Conservation (phyloP, 2,113 vertebrate species). For the Mionectes macconnelli region DNA sequence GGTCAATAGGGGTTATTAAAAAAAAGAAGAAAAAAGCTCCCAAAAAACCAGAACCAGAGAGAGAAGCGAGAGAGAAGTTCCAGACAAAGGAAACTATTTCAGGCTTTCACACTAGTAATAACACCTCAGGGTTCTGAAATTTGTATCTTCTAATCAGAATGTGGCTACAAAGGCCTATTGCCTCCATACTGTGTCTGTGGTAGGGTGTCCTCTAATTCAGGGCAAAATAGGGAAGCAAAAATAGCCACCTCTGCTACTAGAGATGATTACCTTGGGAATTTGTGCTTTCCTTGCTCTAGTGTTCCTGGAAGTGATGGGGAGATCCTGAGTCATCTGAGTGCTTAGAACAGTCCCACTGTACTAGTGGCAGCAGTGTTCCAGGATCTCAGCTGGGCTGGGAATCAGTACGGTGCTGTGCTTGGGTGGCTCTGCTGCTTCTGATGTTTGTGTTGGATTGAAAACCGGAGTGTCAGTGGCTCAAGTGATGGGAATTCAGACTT, state of each 20-base stretch:
- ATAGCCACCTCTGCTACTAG: background rate
- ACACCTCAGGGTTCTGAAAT: background rate
- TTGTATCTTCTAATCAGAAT: background rate
- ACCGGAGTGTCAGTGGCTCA: background rate
- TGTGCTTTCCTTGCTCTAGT: background rate
- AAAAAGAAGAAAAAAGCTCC: background rate
- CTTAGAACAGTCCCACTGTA: background rate
- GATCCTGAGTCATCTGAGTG: background rate
- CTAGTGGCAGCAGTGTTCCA: background rate
- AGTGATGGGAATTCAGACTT: background rate
- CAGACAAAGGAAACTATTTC: background rate
- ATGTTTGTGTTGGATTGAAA: background rate
- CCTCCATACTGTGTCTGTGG: background rate
- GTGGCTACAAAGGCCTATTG: background rate
- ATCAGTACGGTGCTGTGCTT: background rate
- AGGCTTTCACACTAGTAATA: background rate
- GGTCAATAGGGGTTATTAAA: constrained; percentile 24
- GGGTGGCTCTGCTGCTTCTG: background rate
- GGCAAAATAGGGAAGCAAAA: background rate
- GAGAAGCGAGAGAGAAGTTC: background rate
- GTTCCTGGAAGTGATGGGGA: background rate
- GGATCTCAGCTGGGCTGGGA: background rate
- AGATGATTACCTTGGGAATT: background rate
- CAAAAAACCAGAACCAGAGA: background rate
- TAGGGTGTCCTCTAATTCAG: background rate